Evolutionary conservation across 2,888 invertebrate species (phyloP), one percentile per base, ranked within the genome.

Genomic region (Zaprionus lineosus): DNA sequence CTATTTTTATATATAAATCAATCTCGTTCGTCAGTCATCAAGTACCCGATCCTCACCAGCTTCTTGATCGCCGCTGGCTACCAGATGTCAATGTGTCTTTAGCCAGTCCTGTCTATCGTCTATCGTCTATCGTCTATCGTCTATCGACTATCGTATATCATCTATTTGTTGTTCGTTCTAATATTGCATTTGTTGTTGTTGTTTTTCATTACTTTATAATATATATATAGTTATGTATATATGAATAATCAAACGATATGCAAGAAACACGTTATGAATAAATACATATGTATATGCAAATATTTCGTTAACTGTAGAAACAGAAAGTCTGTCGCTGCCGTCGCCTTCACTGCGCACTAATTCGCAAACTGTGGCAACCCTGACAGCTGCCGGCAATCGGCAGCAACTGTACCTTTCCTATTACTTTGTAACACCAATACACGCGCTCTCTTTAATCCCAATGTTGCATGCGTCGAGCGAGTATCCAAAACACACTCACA

Each of bases 171-270:
- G 74, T 70, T 79, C 69, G 63, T 66, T 79, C 72, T 57, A 61
- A 72, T 73, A 75, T 78, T 61, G 57, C 62, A 79, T 83, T 77
- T 69, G 84, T 70, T 78, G 84, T 78, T 78, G 84, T 84, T 81
- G 67, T 81, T 66, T 53, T 72, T 58, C 41, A 84, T 66, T 62
- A 29, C 26, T 52, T 37, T 44, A 28, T 52, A 48, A n/a, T n/a
- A n/a, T n/a, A n/a, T n/a, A n/a, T n/a, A n/a, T n/a, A n/a, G n/a
- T n/a, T n/a, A n/a, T n/a, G n/a, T n/a, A n/a, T n/a, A n/a, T n/a
- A n/a, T n/a, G n/a, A n/a, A n/a, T n/a, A n/a, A n/a, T n/a, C n/a
- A n/a, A n/a, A n/a, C 29, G 24, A 43, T 48, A 29, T 24, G 29
- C 33, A 26, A 52, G 24, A 18, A 24, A n/a, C n/a, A n/a, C n/a